phyloP scores from a whole-genome alignment of 2,888 invertebrate genomes.

The Tenthredo scrophulariae region DNA sequence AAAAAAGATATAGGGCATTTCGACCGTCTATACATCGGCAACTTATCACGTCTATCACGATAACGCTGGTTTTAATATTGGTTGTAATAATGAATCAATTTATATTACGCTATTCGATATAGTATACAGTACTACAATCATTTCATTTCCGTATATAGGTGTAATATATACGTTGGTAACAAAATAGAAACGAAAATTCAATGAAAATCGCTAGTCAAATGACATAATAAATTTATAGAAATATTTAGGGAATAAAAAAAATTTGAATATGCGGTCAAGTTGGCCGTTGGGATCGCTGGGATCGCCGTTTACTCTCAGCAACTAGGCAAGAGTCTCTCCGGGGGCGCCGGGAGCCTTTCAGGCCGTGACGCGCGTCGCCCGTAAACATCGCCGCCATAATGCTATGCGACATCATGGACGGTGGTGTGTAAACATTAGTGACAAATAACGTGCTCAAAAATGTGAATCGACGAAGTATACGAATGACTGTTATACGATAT shows the following conservation, averaged over 20 bases:
- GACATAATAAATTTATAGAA: neutral
- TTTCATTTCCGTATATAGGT: neutral
- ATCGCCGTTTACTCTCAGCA: neutral
- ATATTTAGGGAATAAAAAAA: neutral
- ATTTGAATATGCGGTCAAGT: neutral
- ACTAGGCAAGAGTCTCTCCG: neutral
- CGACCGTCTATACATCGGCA: neutral
- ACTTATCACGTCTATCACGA: neutral
- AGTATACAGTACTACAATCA: neutral
- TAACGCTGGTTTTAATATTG: neutral
- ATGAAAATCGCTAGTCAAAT: neutral
- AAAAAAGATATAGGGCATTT: neutral
- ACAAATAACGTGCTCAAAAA: slow-evolving; percentile 44
- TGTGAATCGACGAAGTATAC: slow-evolving; percentile 9
- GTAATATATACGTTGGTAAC: neutral
- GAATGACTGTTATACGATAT: neutral
- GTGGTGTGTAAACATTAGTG: slow-evolving; percentile 62
- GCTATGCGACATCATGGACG: slow-evolving; percentile 62
- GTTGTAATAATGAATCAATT: neutral
- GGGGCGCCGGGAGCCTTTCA: neutral
- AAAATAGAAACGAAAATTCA: neutral
- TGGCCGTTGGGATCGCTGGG: slow-evolving; percentile 18
- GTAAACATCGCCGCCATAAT: slow-evolving; percentile 65
- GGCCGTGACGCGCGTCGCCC: slow-evolving; percentile 55
- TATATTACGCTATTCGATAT: neutral